Base-by-base conservation (phyloP, 2,113 vertebrate species). In the Pavo muticus region DNA sequence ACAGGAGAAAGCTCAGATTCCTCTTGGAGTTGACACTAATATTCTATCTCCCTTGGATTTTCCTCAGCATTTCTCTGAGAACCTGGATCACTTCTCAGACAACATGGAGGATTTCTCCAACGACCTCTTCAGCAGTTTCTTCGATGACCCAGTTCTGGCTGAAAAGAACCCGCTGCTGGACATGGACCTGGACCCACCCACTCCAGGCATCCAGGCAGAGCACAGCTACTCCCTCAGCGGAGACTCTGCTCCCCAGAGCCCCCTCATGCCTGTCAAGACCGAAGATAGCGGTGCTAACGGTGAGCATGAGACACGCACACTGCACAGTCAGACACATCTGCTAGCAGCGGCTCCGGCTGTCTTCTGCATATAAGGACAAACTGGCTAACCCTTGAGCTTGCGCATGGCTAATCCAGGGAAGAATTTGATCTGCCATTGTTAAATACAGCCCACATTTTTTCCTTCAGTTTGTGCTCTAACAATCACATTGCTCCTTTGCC, bases 91-190 rank as follows among this genome's bases (percentile, higher is more conserved):
- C 96, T 99, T 99, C 91, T 98, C 98, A 1, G 99, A 99, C 96
- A 99, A 99, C 95, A 99, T 99, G 98, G 99, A 99, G 90, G 99
- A 99, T 96, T 99, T 99, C 98, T 99, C 99, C 97, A 99, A 98
- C 2, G 99, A 99, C 82, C 98, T 99, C 77, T 99, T 99, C 98
- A 99, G 97, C 98, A 99, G 99, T 88, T 99, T 99, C 98, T 99
- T 99, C 14, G 99, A 99, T 81, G 99, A 99, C 86, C 98, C 99
- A n/a, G 97, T 99, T 44, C 97, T 99, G 97, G 98, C 98, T 59
- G 99, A 99, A 96, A 99, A 99, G 96, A 98, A 98, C 57, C 98
- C 99, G 1, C 97, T 99, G 32, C 95, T 99, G 96, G 98, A 99
- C 97, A 99, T 99, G 98, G 99, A 99, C 91, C 97, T 99, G 93